These are phyloP conservation scores for Caenorhabditis drosophilae DNA, from an alignment of 2,888 invertebrate species.

Conservation along the genomic window DNA sequence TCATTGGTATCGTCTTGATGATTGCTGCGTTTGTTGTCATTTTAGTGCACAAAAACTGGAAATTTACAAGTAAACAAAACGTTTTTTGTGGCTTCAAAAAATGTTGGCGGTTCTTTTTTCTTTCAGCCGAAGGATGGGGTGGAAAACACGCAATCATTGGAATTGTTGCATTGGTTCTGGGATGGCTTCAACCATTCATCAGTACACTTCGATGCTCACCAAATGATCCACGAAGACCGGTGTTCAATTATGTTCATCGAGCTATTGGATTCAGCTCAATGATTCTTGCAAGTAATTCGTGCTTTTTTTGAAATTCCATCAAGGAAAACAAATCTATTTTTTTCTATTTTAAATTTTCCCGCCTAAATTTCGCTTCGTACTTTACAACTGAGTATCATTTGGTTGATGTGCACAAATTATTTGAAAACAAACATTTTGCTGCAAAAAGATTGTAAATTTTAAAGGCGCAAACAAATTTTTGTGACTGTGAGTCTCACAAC, in stretches of 20 bases:
- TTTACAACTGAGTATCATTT: too few species aligned
- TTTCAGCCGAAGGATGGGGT: conserved; percentile 19
- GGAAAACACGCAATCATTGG: conserved; percentile 46
- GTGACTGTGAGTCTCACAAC: too few species aligned
- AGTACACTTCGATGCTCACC: conserved; percentile 50
- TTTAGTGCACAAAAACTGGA: conserved; percentile 45
- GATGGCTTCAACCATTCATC: conserved; percentile 55
- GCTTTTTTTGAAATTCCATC: too few species aligned
- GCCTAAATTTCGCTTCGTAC: too few species aligned
- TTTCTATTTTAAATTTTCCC: too few species aligned
- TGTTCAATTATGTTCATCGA: conserved; percentile 56
- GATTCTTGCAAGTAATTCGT: conserved; percentile 44
- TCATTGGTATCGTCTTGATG: conserved; percentile 46
- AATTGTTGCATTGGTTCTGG: conserved; percentile 43
- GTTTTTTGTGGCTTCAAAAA: conserved; percentile 10
- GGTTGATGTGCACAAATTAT: too few species aligned
- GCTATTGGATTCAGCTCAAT: conserved; percentile 47
- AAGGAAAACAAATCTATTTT: too few species aligned
- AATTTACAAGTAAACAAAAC: conserved; percentile 42
- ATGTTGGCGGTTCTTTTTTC: neutral
- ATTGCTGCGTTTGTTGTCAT: conserved; percentile 49
- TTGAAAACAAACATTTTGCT: too few species aligned
- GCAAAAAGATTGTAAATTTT: too few species aligned
- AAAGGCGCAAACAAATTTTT: neutral
- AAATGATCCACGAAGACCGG: conserved; percentile 45